A percentile compares a stretch with the other conserved stretches of the same genome.
Conservation (phyloP, 2,113 vertebrate species). For the Typhlomys cinereus region DNA sequence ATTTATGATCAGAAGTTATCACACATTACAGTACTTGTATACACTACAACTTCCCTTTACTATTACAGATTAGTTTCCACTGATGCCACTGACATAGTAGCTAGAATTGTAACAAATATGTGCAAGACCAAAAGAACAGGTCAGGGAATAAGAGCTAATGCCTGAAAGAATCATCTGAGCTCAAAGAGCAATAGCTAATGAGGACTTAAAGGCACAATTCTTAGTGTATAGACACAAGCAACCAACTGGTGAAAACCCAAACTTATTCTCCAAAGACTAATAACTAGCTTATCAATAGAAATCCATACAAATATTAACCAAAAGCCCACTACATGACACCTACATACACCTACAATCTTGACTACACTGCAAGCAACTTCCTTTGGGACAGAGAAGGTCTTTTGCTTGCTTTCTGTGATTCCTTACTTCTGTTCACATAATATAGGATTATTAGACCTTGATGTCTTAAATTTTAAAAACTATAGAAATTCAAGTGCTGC, state of each 20-base stretch:
- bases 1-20: not conserved
- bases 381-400: not conserved
- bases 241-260: not conserved
- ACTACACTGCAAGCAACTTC: not conserved
- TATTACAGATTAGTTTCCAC: not conserved
- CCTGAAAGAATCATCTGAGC: not conserved
- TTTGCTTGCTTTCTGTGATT: not conserved
- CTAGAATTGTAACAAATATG: not conserved
- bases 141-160: too few relatives aligned
- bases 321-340: not conserved
- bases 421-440: not conserved
- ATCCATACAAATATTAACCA: not conserved
- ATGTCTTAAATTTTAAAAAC: not conserved
- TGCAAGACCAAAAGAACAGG: not conserved
- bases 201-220: not conserved
- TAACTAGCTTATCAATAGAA: not conserved
- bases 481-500: constrained; percentile 5
- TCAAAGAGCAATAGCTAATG: not conserved
- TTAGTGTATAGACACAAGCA: not conserved
- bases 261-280: not conserved
- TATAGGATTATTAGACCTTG: not conserved
- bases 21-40: not conserved
- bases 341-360: not conserved
- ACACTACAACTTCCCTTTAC: not conserved
- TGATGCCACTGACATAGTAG: not conserved